A percentile compares a stretch with the other conserved stretches of the same genome.
phyloP scores from a whole-genome alignment of 2,888 invertebrate genomes.

The Mallateleia sp. region DNA sequence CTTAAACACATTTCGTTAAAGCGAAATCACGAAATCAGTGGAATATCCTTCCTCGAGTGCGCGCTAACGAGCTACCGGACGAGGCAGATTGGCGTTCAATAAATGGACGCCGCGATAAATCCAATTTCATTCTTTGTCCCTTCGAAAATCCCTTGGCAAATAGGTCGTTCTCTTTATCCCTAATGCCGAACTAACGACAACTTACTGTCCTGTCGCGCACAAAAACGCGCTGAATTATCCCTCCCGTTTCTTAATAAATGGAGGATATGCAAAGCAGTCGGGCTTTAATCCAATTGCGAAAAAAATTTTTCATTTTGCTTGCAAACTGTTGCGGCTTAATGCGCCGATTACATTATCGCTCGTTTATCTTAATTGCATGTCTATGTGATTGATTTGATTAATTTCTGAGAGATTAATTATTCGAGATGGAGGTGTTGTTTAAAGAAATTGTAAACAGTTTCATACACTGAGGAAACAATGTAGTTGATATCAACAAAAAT shows the following conservation, averaged over 20 bases:
- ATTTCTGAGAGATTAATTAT: no score
- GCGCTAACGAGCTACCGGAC: slow-evolving; percentile 68
- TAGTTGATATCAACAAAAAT: no score
- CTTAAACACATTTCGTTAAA: neutral
- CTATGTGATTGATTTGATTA: no score
- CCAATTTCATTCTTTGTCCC: slow-evolving; percentile 80
- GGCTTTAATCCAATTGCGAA: slow-evolving; percentile 34
- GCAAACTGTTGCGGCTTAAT: neutral
- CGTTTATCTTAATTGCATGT: no score
- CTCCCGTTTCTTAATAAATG: slow-evolving; percentile 17
- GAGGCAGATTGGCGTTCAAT: slow-evolving; percentile 65
- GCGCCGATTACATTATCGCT: no score
- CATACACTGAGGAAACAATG: no score
- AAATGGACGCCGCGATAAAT: slow-evolving; percentile 79
- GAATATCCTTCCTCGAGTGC: slow-evolving; percentile 24
- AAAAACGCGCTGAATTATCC: slow-evolving; percentile 36
- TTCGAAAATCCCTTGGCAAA: slow-evolving; percentile 66
- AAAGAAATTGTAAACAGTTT: no score
- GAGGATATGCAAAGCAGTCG: slow-evolving; percentile 33
- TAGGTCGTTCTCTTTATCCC: slow-evolving; percentile 60
- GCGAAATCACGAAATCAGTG: slow-evolving; percentile 52
- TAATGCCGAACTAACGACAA: slow-evolving; percentile 55
- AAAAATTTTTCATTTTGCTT: neutral
- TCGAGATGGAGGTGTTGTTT: no score
- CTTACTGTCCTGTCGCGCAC: neutral